A percentile compares a stretch with the other conserved stretches of the same genome.
Conservation (phyloP, 1,140 invertebrate genomes). For the Phortica variegata region DNA sequence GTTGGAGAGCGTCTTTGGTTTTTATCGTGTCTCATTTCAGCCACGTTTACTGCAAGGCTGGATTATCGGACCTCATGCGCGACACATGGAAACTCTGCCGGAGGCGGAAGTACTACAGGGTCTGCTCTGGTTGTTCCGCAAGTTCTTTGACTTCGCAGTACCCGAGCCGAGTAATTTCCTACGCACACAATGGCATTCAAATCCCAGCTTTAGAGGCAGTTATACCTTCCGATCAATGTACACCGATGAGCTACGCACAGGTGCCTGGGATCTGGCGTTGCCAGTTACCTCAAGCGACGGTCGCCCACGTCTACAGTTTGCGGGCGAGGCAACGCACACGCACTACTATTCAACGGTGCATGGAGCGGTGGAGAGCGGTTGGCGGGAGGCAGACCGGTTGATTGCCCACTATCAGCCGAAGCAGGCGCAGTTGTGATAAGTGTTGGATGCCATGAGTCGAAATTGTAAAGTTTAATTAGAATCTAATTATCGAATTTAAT, state of each 20-base stretch:
- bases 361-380: conserved; percentile 76
- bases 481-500: too few species aligned
- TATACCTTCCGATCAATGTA: conserved; percentile 69
- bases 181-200: conserved; percentile 64
- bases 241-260: conserved; percentile 59
- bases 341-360: conserved; percentile 76
- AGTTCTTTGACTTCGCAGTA: conserved; percentile 41
- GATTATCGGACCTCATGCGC: conserved; percentile 62
- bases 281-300: conserved; percentile 59
- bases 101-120: conserved; percentile 58
- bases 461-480: too few species aligned
- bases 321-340: conserved; percentile 71
- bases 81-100: conserved; percentile 61
- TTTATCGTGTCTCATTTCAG: conserved; percentile 66
- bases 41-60: conserved; percentile 69
- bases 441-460: too few species aligned
- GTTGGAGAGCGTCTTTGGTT: conserved; percentile 66
- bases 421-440: conserved; percentile 26
- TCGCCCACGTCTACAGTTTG: conserved; percentile 66
- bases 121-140: conserved; percentile 58
- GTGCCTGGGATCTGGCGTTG: conserved; percentile 60
- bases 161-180: conserved; percentile 31
- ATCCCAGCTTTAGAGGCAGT: conserved; percentile 68
- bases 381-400: conserved; percentile 71
- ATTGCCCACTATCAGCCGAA: conserved; percentile 28